A percentile compares a stretch with the other conserved stretches of the same genome.
These are phyloP conservation scores for Sebastes nivosus DNA, from an alignment of 2,797 vertebrate genomes.

Conservation along the genomic window DNA sequence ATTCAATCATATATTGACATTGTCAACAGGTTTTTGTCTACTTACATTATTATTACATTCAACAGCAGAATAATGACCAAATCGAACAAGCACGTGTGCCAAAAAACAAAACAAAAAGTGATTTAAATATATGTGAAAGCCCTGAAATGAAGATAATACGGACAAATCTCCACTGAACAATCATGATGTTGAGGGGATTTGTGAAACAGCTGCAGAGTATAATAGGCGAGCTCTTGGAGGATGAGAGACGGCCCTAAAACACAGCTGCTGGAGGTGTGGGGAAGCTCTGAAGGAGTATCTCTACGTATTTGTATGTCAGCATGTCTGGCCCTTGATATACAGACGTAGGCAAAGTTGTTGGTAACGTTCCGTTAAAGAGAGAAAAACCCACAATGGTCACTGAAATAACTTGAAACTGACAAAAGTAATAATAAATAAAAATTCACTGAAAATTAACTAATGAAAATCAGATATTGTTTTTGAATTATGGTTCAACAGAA, in stretches of 20 bases:
- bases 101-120: neutral
- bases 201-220: slow-evolving; percentile 51
- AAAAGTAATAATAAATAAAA: too few species aligned
- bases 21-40: neutral
- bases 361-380: too few species aligned
- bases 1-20: neutral
- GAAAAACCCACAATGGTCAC: too few species aligned
- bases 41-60: neutral
- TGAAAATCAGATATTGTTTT: too few species aligned
- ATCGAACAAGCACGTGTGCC: neutral
- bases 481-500: too few species aligned
- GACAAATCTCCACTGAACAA: slow-evolving; percentile 16
- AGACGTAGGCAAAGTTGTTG: too few species aligned
- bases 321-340: slow-evolving; percentile 38
- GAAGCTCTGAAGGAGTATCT: slow-evolving; percentile 33
- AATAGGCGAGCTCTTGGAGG: slow-evolving; percentile 18
- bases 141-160: slow-evolving; percentile 10
- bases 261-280: slow-evolving; percentile 50
- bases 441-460: too few species aligned
- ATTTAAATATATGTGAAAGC: slow-evolving; percentile 13
- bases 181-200: slow-evolving; percentile 31
- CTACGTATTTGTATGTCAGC: slow-evolving; percentile 42
- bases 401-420: too few species aligned
- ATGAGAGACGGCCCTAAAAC: slow-evolving; percentile 41
- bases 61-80: neutral